Evolutionary conservation across 2,888 invertebrate genomes (phyloP).

Genomic region (Caradrina kadenii): DNA sequence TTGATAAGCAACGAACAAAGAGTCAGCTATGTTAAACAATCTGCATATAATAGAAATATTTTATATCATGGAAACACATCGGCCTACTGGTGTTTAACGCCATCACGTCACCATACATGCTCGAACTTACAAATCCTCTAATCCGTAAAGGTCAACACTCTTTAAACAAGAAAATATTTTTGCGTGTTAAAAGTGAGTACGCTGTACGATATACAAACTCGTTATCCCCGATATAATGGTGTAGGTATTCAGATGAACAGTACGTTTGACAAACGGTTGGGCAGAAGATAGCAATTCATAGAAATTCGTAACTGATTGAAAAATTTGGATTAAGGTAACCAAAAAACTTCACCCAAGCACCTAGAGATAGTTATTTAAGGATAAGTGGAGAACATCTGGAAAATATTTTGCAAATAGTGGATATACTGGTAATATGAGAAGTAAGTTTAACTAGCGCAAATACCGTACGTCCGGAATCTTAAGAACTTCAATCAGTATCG

Average conservation of each 20-base stretch:
- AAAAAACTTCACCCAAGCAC: not conserved
- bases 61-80: constrained; percentile 38
- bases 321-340: not conserved
- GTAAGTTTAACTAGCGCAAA: not conserved
- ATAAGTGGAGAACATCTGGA: too few species aligned
- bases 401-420: not conserved
- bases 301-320: constrained; percentile 7
- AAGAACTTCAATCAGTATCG: not conserved
- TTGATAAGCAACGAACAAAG: constrained; percentile 60
- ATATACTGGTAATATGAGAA: not conserved
- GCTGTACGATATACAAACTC: constrained; percentile 41
- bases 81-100: constrained; percentile 26
- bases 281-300: constrained; percentile 27
- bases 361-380: too few species aligned
- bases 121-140: constrained; percentile 48
- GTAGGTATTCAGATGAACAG: constrained; percentile 44
- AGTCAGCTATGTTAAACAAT: constrained; percentile 53
- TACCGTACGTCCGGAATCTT: not conserved
- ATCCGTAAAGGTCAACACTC: constrained; percentile 64
- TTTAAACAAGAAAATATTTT: constrained; percentile 62
- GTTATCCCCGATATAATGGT: constrained; percentile 56
- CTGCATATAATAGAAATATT: constrained; percentile 57
- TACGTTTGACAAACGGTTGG: constrained; percentile 46
- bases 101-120: constrained; percentile 35
- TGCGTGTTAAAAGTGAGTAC: constrained; percentile 37